Conservation (phyloP, 2,113 vertebrate genomes). For the Aegotheles bennettii region DNA sequence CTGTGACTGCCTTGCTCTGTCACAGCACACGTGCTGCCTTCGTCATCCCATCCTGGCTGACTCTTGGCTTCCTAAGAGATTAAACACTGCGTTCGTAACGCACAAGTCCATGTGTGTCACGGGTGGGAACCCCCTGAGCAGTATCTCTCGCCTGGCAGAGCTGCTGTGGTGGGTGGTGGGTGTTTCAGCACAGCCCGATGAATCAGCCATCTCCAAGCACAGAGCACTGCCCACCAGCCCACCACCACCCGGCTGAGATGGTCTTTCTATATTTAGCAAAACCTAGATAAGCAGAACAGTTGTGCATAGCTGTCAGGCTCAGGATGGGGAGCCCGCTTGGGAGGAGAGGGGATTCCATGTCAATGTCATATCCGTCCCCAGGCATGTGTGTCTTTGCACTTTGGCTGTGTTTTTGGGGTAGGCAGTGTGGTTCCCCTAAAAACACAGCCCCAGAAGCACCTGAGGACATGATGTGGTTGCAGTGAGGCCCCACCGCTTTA, state of each 20-base stretch:
- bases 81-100: fast-evolving
- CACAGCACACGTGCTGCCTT: fast-evolving
- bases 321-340: background rate
- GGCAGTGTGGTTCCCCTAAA: background rate
- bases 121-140: background rate
- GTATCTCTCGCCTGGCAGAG: background rate
- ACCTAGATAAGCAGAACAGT: background rate
- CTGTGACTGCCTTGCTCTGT: background rate
- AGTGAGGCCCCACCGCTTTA: background rate
- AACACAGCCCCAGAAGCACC: background rate
- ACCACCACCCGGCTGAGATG: background rate
- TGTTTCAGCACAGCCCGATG: background rate
- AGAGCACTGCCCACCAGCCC: background rate
- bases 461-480: background rate
- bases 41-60: background rate
- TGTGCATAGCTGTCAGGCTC: fast-evolving
- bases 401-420: background rate
- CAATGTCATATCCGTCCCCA: too few relatives aligned
- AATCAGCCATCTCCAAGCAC: background rate
- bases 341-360: background rate
- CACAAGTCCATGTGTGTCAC: fast-evolving
- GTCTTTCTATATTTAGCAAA: background rate
- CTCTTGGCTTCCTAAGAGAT: background rate
- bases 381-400: too few relatives aligned
- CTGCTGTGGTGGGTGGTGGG: background rate